These are phyloP conservation scores for Tadarida brasiliensis DNA, from an alignment of 2,797 vertebrate species.

Conservation along the genomic window DNA sequence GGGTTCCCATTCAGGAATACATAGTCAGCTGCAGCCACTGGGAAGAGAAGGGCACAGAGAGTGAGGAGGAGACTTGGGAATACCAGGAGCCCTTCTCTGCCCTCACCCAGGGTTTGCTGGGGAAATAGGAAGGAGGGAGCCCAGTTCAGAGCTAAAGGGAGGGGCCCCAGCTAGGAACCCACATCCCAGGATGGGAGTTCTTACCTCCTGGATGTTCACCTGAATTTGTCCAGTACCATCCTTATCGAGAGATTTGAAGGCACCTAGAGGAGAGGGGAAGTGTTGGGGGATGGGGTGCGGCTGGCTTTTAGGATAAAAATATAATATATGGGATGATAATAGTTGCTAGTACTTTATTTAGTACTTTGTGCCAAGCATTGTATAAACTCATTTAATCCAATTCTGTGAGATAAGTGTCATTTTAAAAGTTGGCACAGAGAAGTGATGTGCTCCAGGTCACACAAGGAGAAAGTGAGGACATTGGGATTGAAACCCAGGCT, in stretches of 20 bases:
- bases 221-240: slow-evolving; percentile 90
- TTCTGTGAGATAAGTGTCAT: neutral
- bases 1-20: slow-evolving; percentile 91
- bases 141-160: neutral
- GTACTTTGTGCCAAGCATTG: neutral
- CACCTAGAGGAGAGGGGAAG: slow-evolving; percentile 83
- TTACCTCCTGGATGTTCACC: slow-evolving; percentile 94
- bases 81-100: neutral
- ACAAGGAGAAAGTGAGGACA: neutral
- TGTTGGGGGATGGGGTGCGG: neutral
- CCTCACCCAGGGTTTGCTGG: neutral
- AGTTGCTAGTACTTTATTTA: neutral
- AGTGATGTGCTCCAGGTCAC: neutral
- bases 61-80: neutral
- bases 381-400: neutral
- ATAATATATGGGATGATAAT: neutral
- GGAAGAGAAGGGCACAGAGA: slow-evolving; percentile 46
- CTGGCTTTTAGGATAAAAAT: neutral
- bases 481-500: neutral
- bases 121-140: neutral
- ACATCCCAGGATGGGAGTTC: neutral
- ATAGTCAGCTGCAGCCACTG: slow-evolving; percentile 97
- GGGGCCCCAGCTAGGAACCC: neutral
- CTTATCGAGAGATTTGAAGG: slow-evolving; percentile 94
- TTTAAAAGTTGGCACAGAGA: neutral